Percentiles rank a stretch among this genome's conserved stretches.
Conservation (phyloP, 2,113 vertebrate species). For the Microcebus griseorufus region DNA sequence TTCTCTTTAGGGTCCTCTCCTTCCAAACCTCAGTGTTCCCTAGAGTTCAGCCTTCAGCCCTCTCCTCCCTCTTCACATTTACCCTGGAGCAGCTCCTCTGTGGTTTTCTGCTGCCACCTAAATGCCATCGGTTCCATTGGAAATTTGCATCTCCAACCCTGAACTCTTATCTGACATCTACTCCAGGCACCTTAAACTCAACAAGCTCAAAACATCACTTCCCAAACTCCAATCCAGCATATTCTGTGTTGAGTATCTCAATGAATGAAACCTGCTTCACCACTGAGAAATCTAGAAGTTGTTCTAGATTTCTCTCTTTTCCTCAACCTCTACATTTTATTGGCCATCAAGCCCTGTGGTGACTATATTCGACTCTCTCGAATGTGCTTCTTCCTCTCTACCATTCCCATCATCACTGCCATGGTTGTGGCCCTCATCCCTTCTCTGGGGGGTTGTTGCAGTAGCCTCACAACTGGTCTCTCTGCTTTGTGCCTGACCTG, state of each 20-base stretch:
- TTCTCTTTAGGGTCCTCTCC: not conserved
- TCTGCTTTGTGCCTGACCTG: conserved; percentile 42
- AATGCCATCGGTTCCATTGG: not conserved
- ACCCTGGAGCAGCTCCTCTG: not conserved
- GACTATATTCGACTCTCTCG: not conserved
- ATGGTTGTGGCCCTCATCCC: not conserved
- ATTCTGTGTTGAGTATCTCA: not conserved
- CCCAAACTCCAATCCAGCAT: not conserved
- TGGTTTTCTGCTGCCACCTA: not conserved
- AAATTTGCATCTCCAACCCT: not conserved
- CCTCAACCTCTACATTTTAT: not conserved
- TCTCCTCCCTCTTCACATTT: not conserved
- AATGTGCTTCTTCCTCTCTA: not conserved
- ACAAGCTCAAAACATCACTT: not conserved
- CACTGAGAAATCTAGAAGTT: not conserved
- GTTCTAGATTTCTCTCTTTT: not conserved
- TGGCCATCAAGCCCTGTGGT: not conserved
- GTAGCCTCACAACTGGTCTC: not conserved
- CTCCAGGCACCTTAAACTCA: not conserved
- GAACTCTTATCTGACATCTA: not conserved
- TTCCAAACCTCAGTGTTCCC: not conserved
- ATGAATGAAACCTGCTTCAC: not conserved
- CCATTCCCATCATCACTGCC: not conserved
- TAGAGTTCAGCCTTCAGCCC: not conserved
- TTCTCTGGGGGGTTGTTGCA: not conserved